Evolutionary conservation across 1,140 invertebrate species (phyloP).

Genomic region (Eufriesea mexicana): DNA sequence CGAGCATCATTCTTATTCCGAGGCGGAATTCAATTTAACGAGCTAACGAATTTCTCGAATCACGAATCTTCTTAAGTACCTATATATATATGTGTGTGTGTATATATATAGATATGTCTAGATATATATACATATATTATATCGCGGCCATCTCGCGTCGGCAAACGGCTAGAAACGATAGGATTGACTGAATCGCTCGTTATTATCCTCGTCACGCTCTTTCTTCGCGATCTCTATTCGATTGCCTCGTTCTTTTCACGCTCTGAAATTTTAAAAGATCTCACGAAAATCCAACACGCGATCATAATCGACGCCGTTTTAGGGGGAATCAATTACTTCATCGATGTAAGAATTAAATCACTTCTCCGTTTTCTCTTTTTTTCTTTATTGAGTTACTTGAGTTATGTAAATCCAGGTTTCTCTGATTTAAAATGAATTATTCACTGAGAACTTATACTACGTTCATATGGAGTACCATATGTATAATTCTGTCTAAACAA

Average conservation of each 20-base stretch:
- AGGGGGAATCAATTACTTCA: too few relatives aligned
- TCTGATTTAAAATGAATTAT: too few relatives aligned
- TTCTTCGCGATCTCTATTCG: background rate
- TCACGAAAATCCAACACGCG: background rate
- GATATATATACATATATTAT: background rate
- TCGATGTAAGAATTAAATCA: background rate
- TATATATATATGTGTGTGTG: background rate
- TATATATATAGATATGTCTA: background rate
- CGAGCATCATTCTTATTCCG: conserved; percentile 42
- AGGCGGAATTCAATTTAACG: conserved; percentile 39
- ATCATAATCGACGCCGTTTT: background rate
- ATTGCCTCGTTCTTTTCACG: conserved; percentile 29
- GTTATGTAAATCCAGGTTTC: too few relatives aligned
- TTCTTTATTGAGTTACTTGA: background rate
- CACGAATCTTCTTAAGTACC: conserved; percentile 48
- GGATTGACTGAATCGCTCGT: conserved; percentile 36
- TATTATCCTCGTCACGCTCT: conserved; percentile 52
- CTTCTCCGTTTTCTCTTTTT: background rate
- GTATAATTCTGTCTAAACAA: too few relatives aligned
- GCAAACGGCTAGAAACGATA: conserved; percentile 36
- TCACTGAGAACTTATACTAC: too few relatives aligned
- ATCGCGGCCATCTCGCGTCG: conserved; percentile 22
- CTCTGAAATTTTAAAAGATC: background rate
- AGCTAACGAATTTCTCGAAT: conserved; percentile 29
- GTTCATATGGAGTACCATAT: too few relatives aligned